A percentile compares a stretch with the other conserved stretches of the same genome.
These are phyloP conservation scores for Oligia latruncula DNA, from an alignment of 2,888 invertebrate genomes.

Conservation along the genomic window DNA sequence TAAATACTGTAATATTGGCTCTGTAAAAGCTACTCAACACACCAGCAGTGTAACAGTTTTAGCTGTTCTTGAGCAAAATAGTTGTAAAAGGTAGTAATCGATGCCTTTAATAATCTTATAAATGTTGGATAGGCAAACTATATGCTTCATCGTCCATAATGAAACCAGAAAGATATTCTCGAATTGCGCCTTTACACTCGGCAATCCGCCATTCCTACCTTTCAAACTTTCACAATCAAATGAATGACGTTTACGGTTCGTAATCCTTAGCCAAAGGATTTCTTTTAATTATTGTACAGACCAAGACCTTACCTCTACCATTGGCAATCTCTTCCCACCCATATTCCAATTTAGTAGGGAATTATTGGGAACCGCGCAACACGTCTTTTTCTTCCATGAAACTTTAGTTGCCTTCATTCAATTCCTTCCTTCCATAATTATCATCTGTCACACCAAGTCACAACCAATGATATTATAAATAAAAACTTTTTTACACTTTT, in stretches of 20 bases:
- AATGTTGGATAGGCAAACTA: background rate
- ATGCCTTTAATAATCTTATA: background rate
- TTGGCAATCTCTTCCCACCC: background rate
- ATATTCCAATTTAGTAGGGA: too few species aligned
- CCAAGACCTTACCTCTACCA: background rate
- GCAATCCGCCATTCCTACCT: background rate
- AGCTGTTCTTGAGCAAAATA: background rate
- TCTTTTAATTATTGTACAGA: background rate
- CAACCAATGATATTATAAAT: background rate
- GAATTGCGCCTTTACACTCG: background rate
- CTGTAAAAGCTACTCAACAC: background rate
- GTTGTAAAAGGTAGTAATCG: background rate
- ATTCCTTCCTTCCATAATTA: background rate
- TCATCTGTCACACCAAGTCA: background rate
- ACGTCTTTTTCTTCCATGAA: background rate
- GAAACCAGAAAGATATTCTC: background rate
- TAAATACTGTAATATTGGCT: constrained; percentile 44
- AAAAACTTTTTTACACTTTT: too few species aligned
- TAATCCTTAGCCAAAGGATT: background rate
- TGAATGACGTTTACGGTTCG: background rate
- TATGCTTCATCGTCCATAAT: background rate
- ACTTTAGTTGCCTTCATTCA: background rate
- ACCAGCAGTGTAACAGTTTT: background rate
- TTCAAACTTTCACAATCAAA: constrained; percentile 18
- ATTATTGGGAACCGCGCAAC: background rate